Conservation (phyloP, 2,113 vertebrate genomes). For the Illadopsis cleaveri region DNA sequence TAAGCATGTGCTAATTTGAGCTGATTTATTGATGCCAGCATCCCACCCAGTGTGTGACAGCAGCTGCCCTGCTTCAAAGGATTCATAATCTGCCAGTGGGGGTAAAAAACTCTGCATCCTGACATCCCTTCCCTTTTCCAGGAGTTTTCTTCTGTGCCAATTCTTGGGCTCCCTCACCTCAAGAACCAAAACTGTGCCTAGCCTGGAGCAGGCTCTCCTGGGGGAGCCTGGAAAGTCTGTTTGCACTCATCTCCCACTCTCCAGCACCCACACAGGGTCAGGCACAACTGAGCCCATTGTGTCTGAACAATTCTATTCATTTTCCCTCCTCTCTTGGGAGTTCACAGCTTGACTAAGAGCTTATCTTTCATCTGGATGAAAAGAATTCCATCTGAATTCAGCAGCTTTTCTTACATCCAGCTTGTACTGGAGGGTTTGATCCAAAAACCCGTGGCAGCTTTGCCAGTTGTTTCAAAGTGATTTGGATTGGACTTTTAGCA, state of each 20-base stretch:
- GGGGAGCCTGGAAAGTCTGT: background rate
- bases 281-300: background rate
- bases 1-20: background rate
- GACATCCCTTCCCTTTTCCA: background rate
- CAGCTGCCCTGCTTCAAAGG: background rate
- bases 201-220: background rate
- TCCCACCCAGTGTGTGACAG: background rate
- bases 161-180: background rate
- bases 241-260: background rate
- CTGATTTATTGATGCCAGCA: background rate
- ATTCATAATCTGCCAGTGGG: background rate
- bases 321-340: background rate
- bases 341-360: background rate
- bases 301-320: background rate
- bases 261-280: background rate
- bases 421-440: background rate
- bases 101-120: background rate
- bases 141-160: background rate
- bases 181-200: background rate
- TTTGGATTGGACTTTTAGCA: slow-evolving; percentile 2
- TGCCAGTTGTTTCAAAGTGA: background rate
- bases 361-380: slow-evolving; percentile 35
- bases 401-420: slow-evolving; percentile 23
- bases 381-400: slow-evolving; percentile 13
- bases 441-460: background rate